Conservation (phyloP, 2,113 vertebrate species). For the Hoplias malabaricus region DNA sequence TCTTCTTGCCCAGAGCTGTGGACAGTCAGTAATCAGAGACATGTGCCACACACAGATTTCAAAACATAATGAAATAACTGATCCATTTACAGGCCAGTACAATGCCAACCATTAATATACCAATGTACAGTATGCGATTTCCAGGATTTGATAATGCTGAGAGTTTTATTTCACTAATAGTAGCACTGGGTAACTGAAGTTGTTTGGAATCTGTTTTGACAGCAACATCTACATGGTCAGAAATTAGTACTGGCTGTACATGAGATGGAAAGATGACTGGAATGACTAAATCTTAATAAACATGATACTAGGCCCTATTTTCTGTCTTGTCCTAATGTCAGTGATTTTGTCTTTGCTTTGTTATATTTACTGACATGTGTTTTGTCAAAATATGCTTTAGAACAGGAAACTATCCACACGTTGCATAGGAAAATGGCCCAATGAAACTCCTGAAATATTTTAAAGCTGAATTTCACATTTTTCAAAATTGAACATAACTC, state of each 20-base stretch:
- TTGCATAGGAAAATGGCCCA: not conserved
- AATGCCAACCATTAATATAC: not conserved
- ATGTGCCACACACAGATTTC: too few species aligned
- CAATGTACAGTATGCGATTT: not conserved
- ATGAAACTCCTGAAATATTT: not conserved
- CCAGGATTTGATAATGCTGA: not conserved
- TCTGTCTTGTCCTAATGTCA: too few species aligned
- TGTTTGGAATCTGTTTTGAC: not conserved
- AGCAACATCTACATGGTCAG: not conserved
- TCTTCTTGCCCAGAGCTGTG: not conserved
- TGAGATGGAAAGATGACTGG: not conserved
- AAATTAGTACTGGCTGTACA: not conserved
- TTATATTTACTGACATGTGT: not conserved
- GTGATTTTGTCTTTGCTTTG: too few species aligned
- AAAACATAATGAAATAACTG: not conserved
- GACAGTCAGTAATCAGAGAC: not conserved
- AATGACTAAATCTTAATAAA: too few species aligned
- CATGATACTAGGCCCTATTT: too few species aligned
- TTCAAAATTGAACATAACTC: too few species aligned
- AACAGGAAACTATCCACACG: not conserved
- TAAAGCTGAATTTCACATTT: not conserved
- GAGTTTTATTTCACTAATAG: not conserved
- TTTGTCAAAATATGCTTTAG: not conserved
- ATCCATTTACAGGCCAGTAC: not conserved
- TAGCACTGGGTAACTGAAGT: too few species aligned